These are phyloP conservation scores for Ictalurus furcatus DNA, from an alignment of 2,113 vertebrate species.

Conservation along the genomic window DNA sequence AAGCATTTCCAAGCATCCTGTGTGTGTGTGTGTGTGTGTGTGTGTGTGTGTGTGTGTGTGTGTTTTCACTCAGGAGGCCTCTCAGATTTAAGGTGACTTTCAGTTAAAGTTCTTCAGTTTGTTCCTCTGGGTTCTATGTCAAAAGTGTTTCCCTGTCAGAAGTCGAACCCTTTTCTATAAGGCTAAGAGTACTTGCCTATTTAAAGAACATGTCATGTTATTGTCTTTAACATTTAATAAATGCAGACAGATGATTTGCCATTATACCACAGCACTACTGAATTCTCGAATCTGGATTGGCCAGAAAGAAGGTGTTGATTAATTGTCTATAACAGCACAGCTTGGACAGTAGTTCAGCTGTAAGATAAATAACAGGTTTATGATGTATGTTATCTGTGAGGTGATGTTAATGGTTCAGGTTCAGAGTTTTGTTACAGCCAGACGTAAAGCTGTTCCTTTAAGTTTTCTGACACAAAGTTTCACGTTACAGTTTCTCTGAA, in stretches of 20 bases:
- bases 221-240: background rate
- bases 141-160: background rate
- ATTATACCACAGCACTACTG: too few species aligned
- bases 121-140: background rate
- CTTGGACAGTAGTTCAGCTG: background rate
- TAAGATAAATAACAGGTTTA: background rate
- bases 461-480: background rate
- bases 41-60: conserved; percentile 34
- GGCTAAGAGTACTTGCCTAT: background rate
- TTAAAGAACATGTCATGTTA: background rate
- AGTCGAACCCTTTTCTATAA: background rate
- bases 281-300: background rate
- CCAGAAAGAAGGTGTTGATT: background rate
- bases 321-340: background rate
- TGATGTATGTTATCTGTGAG: background rate
- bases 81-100: conserved; percentile 44
- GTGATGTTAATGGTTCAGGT: background rate
- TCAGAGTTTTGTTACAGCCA: background rate
- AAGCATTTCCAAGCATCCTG: conserved; percentile 51
- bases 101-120: too few species aligned
- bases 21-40: conserved; percentile 30
- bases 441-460: background rate
- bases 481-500: background rate
- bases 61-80: conserved; percentile 21
- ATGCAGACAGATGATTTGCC: background rate